These are phyloP conservation scores for Aphis gossypii DNA, from an alignment of 1,140 invertebrate genomes.

Conservation along the genomic window DNA sequence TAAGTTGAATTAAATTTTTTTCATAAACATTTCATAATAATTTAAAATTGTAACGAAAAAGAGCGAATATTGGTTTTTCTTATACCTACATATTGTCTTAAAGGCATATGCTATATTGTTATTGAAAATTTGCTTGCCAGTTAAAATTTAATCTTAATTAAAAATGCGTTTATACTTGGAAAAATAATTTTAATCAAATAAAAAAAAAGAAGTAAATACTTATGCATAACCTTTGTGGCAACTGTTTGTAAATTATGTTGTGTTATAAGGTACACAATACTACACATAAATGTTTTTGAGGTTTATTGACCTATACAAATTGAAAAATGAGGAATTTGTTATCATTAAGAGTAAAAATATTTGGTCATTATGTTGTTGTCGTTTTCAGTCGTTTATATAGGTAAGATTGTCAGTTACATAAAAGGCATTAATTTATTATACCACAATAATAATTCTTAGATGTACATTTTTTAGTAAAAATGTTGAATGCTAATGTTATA, in stretches of 20 bases:
- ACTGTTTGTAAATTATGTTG: neutral
- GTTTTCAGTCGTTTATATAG: neutral
- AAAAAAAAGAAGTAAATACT: no score
- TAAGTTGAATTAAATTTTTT: neutral
- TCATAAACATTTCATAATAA: neutral
- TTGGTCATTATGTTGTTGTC: neutral
- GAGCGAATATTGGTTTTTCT: neutral
- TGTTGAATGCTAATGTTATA: neutral
- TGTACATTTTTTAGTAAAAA: neutral
- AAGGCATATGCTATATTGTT: no score
- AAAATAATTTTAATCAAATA: neutral
- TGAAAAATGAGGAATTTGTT: neutral
- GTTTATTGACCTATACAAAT: neutral
- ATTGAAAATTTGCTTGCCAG: no score
- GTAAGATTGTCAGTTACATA: neutral
- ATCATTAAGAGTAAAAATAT: conserved; percentile 3
- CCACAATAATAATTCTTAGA: neutral
- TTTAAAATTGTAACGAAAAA: neutral
- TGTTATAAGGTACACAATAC: neutral
- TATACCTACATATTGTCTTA: neutral
- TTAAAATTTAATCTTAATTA: neutral
- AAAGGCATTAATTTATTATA: neutral
- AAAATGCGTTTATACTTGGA: neutral
- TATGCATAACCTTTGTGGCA: neutral
- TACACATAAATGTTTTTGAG: neutral